Conservation (phyloP, 1,140 invertebrate species). For the Cydia strobilella region DNA sequence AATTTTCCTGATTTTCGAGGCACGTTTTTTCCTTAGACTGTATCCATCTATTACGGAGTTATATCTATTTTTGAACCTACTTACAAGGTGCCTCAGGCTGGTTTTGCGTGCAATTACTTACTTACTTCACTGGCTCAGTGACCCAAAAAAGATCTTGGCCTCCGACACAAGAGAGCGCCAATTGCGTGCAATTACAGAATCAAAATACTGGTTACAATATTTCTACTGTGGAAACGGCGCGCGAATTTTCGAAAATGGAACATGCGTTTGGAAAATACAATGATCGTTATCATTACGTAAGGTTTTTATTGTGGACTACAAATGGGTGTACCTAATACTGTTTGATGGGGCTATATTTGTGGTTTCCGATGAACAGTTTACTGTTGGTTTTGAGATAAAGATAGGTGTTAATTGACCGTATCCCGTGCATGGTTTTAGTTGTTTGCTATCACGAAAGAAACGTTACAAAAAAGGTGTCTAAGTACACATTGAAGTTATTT, state of each 20-base stretch:
- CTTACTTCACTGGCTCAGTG: too few relatives aligned
- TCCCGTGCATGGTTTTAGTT: neutral
- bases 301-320: conserved; percentile 15
- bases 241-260: conserved; percentile 61
- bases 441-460: neutral
- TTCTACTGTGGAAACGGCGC: conserved; percentile 34
- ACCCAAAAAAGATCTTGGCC: too few relatives aligned
- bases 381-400: neutral
- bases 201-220: conserved; percentile 7
- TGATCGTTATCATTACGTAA: conserved; percentile 27
- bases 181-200: neutral
- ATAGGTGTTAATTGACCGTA: conserved; percentile 12
- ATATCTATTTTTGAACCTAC: too few relatives aligned
- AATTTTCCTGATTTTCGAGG: too few relatives aligned
- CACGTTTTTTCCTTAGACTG: too few relatives aligned
- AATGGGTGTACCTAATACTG: neutral
- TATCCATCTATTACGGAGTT: too few relatives aligned
- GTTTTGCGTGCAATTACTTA: neutral
- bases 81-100: conserved; percentile 26
- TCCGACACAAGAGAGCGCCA: too few relatives aligned
- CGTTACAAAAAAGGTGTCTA: too few relatives aligned
- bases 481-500: neutral
- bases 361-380: conserved; percentile 6
- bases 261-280: conserved; percentile 37
- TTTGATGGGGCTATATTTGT: conserved; percentile 9